Percentiles rank a stretch among this genome's conserved stretches.
Evolutionary conservation across 2,113 vertebrate genomes (phyloP).

Genomic region (Myrmecobius fasciatus): DNA sequence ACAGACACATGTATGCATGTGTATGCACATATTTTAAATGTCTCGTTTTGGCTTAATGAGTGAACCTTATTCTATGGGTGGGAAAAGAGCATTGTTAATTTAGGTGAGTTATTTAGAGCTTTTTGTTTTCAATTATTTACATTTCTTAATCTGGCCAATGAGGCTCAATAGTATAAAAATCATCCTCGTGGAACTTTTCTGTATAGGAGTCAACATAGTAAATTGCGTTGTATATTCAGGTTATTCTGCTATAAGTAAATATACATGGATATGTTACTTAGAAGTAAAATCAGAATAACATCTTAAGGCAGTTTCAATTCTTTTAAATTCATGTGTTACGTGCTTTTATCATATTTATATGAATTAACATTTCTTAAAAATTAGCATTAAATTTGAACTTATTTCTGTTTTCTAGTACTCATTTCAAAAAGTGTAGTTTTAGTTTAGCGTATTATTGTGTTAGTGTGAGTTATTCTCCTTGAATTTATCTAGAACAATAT

Average conservation of each 20-base stretch:
- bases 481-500: not conserved
- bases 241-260: slow-evolving; percentile 12
- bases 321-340: slow-evolving; percentile 36
- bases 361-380: not conserved
- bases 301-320: not conserved
- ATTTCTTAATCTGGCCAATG: slow-evolving; percentile 22
- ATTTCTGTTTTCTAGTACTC: not conserved
- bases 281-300: not conserved
- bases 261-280: not conserved
- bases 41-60: slow-evolving; percentile 42
- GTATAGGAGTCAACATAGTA: not conserved
- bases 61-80: not conserved
- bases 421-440: not conserved
- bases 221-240: not conserved
- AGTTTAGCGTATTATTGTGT: not conserved
- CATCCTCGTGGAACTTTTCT: not conserved
- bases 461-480: not conserved
- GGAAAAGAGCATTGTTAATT: slow-evolving; percentile 18
- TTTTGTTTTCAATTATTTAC: not conserved
- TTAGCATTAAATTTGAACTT: not conserved
- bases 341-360: not conserved
- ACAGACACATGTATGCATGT: not conserved
- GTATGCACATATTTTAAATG: slow-evolving; percentile 1
- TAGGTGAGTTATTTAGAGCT: slow-evolving; percentile 1
- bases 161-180: slow-evolving; percentile 1